Percentiles rank a stretch among this genome's conserved stretches.
Conservation (phyloP, 2,113 vertebrate genomes). For the Oxygymnocypris stewartii region DNA sequence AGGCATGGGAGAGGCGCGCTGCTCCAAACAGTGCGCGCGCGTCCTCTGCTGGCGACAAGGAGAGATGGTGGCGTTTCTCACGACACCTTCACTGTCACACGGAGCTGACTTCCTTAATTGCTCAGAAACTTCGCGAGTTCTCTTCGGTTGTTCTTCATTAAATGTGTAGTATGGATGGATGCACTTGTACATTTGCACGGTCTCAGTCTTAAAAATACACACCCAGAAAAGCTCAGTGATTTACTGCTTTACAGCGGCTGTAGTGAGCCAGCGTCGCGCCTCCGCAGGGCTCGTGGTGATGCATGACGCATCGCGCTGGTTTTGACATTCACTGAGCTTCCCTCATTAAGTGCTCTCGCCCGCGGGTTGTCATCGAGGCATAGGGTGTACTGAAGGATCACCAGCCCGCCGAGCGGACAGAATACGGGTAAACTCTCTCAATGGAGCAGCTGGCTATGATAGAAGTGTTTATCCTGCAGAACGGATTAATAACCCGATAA, state of each 20-base stretch:
- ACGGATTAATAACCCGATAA: background rate
- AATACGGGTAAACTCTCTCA: conserved; percentile 9
- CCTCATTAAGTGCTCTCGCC: conserved; percentile 50
- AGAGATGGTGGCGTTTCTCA: background rate
- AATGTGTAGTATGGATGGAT: background rate
- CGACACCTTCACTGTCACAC: background rate
- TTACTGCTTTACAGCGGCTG: conserved; percentile 34
- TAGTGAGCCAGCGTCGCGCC: background rate
- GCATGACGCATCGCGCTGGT: conserved; percentile 51
- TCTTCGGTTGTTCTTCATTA: background rate
- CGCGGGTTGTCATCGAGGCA: conserved; percentile 27
- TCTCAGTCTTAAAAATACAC: background rate
- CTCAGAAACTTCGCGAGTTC: background rate
- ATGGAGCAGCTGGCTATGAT: conserved; percentile 3
- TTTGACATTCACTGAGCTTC: conserved; percentile 45
- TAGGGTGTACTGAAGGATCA: background rate
- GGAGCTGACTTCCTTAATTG: background rate
- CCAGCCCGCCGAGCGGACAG: background rate
- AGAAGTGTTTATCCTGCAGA: background rate
- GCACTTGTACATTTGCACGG: too few species aligned
- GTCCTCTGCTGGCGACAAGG: conserved; percentile 23
- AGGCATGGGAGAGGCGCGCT: conserved; percentile 27
- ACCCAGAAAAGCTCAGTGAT: conserved; percentile 1
- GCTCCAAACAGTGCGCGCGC: background rate
- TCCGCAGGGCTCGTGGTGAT: conserved; percentile 39